phyloP scores from a whole-genome alignment of 2,797 vertebrate species.

The Clarias laeviceps region DNA sequence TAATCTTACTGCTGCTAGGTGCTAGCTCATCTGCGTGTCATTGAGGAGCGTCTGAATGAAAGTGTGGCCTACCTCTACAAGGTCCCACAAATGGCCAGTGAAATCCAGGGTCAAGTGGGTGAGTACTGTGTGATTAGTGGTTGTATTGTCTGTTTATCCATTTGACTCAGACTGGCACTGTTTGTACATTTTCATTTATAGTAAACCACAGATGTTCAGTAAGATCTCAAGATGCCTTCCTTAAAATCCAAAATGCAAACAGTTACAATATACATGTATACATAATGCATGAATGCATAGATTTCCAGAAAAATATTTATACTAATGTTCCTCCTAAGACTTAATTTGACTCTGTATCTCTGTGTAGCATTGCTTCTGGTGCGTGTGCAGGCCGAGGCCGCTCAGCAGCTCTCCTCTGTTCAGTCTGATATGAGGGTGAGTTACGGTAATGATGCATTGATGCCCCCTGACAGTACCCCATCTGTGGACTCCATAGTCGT shows the following conservation, averaged over 20 bases:
- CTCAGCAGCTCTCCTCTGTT: constrained; percentile 92
- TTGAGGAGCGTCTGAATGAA: constrained; percentile 98
- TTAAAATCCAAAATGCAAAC: not conserved
- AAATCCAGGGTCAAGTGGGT: constrained; percentile 98
- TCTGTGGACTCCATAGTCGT: constrained; percentile 85
- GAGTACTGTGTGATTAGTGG: constrained; percentile 50
- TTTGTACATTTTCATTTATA: not conserved
- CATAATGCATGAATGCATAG: not conserved
- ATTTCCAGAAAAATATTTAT: not conserved
- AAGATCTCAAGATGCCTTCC: not conserved
- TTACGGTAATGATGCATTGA: constrained; percentile 95
- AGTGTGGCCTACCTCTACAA: constrained; percentile 93
- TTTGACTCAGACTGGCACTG: not conserved
- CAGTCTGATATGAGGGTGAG: constrained; percentile 91
- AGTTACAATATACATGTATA: not conserved
- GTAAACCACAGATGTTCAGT: not conserved
- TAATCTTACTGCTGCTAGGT: constrained; percentile 72
- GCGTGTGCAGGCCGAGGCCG: constrained; percentile 89
- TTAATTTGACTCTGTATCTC: not conserved
- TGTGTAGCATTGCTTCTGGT: constrained; percentile 86
- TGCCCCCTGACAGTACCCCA: constrained; percentile 91
- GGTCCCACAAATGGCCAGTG: constrained; percentile 88
- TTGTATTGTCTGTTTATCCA: not conserved
- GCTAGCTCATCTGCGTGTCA: constrained; percentile 94
- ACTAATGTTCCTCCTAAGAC: not conserved